Evolutionary conservation across 2,888 invertebrate species (phyloP).

Genomic region (Thera britannica): DNA sequence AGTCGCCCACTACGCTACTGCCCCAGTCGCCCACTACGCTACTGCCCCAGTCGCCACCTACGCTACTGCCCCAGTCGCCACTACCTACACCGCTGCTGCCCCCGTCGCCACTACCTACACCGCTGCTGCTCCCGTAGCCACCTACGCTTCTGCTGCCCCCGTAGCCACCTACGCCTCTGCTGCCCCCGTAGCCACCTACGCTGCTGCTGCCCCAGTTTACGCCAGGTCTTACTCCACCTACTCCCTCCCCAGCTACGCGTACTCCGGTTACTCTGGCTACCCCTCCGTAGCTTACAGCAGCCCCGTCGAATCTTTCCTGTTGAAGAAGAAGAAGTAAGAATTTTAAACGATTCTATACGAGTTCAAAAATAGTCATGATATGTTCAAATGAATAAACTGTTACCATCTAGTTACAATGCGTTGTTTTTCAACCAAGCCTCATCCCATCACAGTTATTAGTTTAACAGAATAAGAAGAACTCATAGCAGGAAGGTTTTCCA

Average conservation of each 20-base stretch:
- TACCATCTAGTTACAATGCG: constrained; percentile 21
- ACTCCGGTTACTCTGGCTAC: constrained; percentile 42
- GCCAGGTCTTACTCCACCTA: constrained; percentile 43
- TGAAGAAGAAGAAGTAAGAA: constrained; percentile 39
- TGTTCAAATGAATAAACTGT: constrained; percentile 30
- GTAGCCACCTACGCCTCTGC: constrained; percentile 43
- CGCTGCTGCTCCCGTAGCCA: constrained; percentile 13
- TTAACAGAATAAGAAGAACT: neutral
- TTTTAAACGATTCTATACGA: constrained; percentile 11
- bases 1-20: constrained; percentile 46
- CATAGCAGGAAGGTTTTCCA: neutral
- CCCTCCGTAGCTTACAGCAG: constrained; percentile 33
- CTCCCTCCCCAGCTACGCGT: constrained; percentile 39
- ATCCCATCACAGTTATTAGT: neutral
- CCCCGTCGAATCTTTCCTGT: constrained; percentile 28
- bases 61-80: constrained; percentile 12
- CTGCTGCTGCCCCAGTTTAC: constrained; percentile 45
- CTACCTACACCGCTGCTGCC: constrained; percentile 48
- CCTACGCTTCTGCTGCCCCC: constrained; percentile 18
- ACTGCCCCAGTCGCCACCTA: neutral
- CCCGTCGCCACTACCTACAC: constrained; percentile 50
- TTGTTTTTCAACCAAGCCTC: constrained; percentile 4
- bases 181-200: constrained; percentile 60
- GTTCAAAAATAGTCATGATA: constrained; percentile 30
- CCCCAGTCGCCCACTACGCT: constrained; percentile 51